A percentile compares a stretch with the other conserved stretches of the same genome.
Evolutionary conservation across 1,140 invertebrate genomes (phyloP).

Genomic region (Drosophila elegans): DNA sequence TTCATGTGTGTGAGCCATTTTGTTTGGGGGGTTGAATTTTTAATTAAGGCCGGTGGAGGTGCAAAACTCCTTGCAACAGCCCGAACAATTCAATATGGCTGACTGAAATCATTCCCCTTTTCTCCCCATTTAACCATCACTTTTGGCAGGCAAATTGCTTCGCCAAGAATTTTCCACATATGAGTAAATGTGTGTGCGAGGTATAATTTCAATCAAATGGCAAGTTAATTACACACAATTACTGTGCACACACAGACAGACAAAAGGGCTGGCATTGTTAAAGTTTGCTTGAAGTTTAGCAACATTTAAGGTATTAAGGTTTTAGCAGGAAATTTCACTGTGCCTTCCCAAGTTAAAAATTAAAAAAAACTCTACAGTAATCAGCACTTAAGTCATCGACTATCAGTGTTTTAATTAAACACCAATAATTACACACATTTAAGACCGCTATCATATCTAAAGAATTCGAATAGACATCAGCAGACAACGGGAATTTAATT

Average conservation of each 20-base stretch:
- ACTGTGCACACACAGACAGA: conserved; percentile 46
- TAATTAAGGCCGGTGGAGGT: conserved; percentile 73
- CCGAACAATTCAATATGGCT: conserved; percentile 69
- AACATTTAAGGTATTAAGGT: conserved; percentile 12
- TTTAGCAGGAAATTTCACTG: neutral
- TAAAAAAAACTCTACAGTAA: conserved; percentile 1
- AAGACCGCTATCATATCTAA: conserved; percentile 26
- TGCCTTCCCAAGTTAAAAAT: conserved; percentile 1
- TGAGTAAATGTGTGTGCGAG: conserved; percentile 24
- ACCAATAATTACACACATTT: conserved; percentile 27
- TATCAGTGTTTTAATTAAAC: conserved; percentile 37
- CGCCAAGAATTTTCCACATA: conserved; percentile 30
- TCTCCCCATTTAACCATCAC: neutral
- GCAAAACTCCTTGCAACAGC: conserved; percentile 54
- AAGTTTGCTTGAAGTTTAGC: neutral
- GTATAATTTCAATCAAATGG: conserved; percentile 82
- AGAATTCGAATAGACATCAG: conserved; percentile 8
- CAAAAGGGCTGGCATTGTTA: conserved; percentile 10
- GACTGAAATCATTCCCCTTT: conserved; percentile 25
- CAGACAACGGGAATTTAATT: conserved; percentile 25
- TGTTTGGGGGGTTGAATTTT: conserved; percentile 77
- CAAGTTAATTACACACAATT: conserved; percentile 80
- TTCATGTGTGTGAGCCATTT: conserved; percentile 64
- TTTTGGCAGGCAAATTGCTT: conserved; percentile 74
- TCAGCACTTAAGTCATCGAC: conserved; percentile 6